phyloP scores from a whole-genome alignment of 2,797 vertebrate species.

The Mus minutoides region DNA sequence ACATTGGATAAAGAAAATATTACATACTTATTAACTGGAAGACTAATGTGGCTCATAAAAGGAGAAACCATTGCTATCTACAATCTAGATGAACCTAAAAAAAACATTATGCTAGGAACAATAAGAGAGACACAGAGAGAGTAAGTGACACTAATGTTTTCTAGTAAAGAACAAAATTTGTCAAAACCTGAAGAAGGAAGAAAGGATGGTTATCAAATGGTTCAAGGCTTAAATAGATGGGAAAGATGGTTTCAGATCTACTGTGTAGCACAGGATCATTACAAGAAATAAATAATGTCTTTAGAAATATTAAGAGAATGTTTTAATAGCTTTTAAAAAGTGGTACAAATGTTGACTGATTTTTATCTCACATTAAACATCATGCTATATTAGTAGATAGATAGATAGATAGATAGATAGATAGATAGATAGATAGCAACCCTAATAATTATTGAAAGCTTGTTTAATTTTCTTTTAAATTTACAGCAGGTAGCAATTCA shows the following conservation, averaged over 20 bases:
- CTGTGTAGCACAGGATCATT: too few species aligned
- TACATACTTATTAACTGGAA: background rate
- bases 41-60: background rate
- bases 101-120: background rate
- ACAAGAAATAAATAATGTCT: background rate
- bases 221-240: background rate
- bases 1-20: background rate
- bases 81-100: background rate
- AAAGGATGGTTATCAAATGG: background rate
- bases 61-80: background rate
- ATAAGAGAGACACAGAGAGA: background rate
- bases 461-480: background rate
- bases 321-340: background rate
- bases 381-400: too few species aligned
- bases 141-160: background rate
- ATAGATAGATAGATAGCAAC: too few species aligned
- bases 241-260: background rate
- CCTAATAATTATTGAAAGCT: background rate
- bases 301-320: background rate
- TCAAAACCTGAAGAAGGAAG: background rate
- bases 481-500: background rate
- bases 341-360: background rate
- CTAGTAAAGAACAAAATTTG: background rate
- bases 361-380: background rate
- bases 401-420: too few species aligned